Conservation (phyloP, 1,140 invertebrate genomes). For the Cotesia typhae region DNA sequence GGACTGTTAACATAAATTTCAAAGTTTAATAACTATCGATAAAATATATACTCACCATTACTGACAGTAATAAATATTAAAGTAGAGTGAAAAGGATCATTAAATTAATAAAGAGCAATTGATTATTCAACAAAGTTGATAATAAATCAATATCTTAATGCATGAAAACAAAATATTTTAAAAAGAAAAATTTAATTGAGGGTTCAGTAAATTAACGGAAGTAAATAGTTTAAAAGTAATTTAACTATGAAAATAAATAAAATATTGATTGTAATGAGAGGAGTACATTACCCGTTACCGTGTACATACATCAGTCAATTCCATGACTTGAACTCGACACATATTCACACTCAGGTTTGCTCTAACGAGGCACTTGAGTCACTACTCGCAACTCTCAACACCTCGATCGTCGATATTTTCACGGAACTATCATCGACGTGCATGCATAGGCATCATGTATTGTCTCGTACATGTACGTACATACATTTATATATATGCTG, state of each 20-base stretch:
- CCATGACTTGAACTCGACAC: conserved; percentile 22
- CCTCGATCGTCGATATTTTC: conserved; percentile 31
- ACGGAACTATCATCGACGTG: conserved; percentile 6
- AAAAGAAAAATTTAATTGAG: neutral
- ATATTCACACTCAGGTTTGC: conserved; percentile 5
- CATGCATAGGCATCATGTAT: neutral
- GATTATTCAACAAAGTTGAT: no score
- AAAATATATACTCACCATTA: no score
- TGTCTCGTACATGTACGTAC: conserved; percentile 1
- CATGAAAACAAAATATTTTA: neutral
- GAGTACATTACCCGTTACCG: neutral
- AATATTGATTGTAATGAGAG: neutral
- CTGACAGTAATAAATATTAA: no score
- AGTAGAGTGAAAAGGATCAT: no score
- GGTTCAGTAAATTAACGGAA: no score
- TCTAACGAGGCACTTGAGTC: conserved; percentile 26
- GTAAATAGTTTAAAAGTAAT: neutral
- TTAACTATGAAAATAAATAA: neutral
- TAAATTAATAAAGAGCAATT: no score
- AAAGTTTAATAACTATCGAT: no score
- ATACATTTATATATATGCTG: neutral
- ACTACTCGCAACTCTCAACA: conserved; percentile 13
- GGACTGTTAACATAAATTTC: no score
- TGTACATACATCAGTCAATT: conserved; percentile 18
- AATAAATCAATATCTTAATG: no score